phyloP scores from a whole-genome alignment of 2,797 vertebrate species.

The Sarcoramphus papa region DNA sequence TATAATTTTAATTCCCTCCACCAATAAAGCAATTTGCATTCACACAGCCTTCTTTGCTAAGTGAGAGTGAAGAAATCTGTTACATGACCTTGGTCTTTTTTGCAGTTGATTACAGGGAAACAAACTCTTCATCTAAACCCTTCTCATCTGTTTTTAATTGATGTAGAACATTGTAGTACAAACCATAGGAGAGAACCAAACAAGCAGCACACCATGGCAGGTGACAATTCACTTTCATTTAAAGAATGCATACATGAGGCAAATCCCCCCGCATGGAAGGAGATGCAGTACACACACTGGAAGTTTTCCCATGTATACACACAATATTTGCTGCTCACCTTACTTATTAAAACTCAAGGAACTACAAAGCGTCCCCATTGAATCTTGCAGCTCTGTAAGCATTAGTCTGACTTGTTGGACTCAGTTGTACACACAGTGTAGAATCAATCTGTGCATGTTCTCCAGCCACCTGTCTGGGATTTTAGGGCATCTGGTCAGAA shows the following conservation, averaged over 20 bases:
- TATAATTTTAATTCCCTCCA: constrained; percentile 78
- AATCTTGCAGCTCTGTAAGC: neutral
- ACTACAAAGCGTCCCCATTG: neutral
- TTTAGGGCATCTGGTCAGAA: neutral
- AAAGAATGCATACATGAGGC: neutral
- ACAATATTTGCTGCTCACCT: neutral
- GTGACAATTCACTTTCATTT: neutral
- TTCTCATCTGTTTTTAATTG: constrained; percentile 71
- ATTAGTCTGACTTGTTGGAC: neutral
- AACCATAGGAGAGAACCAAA: constrained; percentile 40
- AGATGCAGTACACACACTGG: neutral
- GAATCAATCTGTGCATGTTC: neutral
- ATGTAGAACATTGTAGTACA: constrained; percentile 48
- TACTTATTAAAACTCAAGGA: neutral
- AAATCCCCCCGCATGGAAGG: neutral
- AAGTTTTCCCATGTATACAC: neutral
- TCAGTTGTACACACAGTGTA: neutral
- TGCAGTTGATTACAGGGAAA: constrained; percentile 74
- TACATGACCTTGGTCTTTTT: constrained; percentile 72
- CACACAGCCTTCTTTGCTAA: constrained; percentile 61
- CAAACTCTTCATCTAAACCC: constrained; percentile 59
- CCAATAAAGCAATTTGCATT: constrained; percentile 79
- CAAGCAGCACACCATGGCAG: neutral
- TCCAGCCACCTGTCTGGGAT: neutral
- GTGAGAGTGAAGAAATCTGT: constrained; percentile 68